phyloP scores from a whole-genome alignment of 1,140 invertebrate genomes.

The Steinernema feltiae region DNA sequence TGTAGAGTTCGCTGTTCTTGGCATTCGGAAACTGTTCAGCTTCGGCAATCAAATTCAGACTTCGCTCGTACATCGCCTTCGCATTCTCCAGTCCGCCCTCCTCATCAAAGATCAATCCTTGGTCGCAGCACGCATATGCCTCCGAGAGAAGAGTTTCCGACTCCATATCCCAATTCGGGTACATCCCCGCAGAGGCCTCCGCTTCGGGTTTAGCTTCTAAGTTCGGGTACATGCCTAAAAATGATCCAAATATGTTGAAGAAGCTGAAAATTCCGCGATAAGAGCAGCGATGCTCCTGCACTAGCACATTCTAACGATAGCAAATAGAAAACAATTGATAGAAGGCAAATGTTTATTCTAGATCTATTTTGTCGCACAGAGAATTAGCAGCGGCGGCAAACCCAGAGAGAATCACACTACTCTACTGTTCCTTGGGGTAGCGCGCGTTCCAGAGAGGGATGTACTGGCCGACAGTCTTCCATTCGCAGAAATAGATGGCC shows the following conservation, averaged over 20 bases:
- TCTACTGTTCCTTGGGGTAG: constrained; percentile 23
- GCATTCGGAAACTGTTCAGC: constrained; percentile 29
- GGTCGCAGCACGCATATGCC: constrained; percentile 37
- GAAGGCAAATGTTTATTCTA: background rate
- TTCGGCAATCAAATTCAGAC: constrained; percentile 32
- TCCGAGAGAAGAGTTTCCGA: constrained; percentile 30
- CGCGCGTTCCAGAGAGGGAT: constrained; percentile 47
- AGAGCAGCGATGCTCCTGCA: background rate
- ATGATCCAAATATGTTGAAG: background rate
- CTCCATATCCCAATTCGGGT: constrained; percentile 2
- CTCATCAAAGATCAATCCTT: constrained; percentile 38
- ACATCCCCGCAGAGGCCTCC: background rate
- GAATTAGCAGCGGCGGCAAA: background rate
- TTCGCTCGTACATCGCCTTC: constrained; percentile 35
- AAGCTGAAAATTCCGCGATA: background rate
- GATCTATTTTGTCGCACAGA: constrained; percentile 5
- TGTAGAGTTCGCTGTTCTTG: constrained; percentile 30
- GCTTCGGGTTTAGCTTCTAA: no score
- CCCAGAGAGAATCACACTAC: background rate
- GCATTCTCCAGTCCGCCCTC: constrained; percentile 29
- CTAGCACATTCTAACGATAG: background rate
- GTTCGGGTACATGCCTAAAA: no score
- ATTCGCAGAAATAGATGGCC: constrained; percentile 50
- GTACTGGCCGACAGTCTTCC: constrained; percentile 49
- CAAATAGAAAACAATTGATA: background rate